A percentile compares a stretch with the other conserved stretches of the same genome.
Conservation (phyloP, 1,140 invertebrate genomes). For the Acyrthosiphon pisum region DNA sequence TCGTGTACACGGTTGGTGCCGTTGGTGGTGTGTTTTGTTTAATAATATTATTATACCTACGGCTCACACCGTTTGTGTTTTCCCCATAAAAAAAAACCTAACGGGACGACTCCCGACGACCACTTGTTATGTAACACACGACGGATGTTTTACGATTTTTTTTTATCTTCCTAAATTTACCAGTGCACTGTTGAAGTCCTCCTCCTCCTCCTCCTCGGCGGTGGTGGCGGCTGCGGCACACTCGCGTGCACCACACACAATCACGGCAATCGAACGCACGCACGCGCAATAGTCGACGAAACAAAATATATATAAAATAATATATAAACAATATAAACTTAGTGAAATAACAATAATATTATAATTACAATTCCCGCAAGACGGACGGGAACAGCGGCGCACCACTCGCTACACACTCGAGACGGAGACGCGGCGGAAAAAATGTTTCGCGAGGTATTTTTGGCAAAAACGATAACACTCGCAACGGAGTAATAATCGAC, state of each 20-base stretch:
- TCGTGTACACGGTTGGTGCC: background rate
- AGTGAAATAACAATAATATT: background rate
- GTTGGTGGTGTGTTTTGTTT: background rate
- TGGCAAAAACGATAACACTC: background rate
- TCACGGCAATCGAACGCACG: background rate
- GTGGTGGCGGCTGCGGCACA: too few relatives aligned
- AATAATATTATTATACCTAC: background rate
- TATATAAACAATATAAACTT: background rate
- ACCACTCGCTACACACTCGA: background rate
- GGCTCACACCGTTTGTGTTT: background rate
- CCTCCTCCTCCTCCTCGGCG: background rate
- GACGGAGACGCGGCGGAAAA: background rate
- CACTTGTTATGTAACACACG: background rate
- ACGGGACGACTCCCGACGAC: background rate
- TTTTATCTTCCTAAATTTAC: slow-evolving; percentile 16
- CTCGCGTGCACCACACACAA: background rate
- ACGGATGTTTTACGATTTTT: background rate
- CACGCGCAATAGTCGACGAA: background rate
- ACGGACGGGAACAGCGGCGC: background rate
- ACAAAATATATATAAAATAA: background rate
- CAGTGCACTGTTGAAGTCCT: slow-evolving; percentile 27
- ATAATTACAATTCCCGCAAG: background rate
- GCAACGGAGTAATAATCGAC: background rate
- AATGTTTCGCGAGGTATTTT: background rate
- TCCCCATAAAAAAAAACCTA: background rate